A percentile compares a stretch with the other conserved stretches of the same genome.
Conservation (phyloP, 2,888 invertebrate genomes). For the Eucriotettix oculatus region DNA sequence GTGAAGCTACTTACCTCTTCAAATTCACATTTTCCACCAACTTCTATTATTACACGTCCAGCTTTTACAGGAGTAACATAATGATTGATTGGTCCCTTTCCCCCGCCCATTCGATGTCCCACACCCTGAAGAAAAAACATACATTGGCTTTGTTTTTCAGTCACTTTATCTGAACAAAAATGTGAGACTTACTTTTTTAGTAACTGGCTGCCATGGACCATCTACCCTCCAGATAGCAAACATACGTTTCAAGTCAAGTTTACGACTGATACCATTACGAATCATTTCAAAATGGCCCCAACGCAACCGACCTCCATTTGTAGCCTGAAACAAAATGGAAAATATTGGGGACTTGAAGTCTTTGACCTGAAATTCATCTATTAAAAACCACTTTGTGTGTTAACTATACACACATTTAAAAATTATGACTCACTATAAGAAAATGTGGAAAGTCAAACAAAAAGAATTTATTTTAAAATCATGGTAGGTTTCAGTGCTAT, state of each 20-base stretch:
- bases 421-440: too few relatives aligned
- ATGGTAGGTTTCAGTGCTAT: too few relatives aligned
- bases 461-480: neutral
- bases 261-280: constrained; percentile 56
- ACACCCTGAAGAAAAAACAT: constrained; percentile 36
- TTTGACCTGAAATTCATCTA: too few relatives aligned
- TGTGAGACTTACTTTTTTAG: constrained; percentile 44
- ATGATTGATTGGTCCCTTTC: constrained; percentile 87
- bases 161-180: neutral
- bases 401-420: too few relatives aligned
- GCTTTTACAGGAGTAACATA: constrained; percentile 87
- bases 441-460: too few relatives aligned
- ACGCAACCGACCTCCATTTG: constrained; percentile 64
- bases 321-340: constrained; percentile 49
- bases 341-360: too few relatives aligned
- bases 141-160: neutral
- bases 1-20: constrained; percentile 42
- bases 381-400: too few relatives aligned
- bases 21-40: constrained; percentile 82
- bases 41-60: constrained; percentile 81
- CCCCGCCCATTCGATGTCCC: constrained; percentile 89
- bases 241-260: constrained; percentile 62
- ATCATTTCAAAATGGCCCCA: constrained; percentile 80
- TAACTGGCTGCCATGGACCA: constrained; percentile 89
- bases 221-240: constrained; percentile 93